These are phyloP conservation scores for Leuciscus idus DNA, from an alignment of 2,113 vertebrate species.

Conservation along the genomic window DNA sequence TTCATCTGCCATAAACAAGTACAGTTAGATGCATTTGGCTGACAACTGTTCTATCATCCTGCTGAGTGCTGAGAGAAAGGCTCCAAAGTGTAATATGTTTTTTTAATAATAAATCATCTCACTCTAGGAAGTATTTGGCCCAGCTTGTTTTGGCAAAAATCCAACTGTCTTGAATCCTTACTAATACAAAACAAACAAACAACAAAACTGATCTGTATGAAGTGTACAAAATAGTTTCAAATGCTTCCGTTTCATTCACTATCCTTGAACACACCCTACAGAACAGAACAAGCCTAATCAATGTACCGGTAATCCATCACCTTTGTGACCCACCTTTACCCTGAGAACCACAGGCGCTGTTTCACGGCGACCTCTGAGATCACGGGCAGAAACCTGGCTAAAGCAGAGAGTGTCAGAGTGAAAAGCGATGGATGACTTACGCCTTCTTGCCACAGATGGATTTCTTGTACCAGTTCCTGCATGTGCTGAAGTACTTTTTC, in stretches of 20 bases:
- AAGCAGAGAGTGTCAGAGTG: neutral
- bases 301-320: constrained; percentile 4
- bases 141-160: constrained; percentile 1
- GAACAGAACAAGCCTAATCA: neutral
- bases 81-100: neutral
- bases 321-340: neutral
- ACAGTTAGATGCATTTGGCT: neutral
- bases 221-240: neutral
- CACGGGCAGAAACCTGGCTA: neutral
- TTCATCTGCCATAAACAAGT: constrained; percentile 16
- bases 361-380: neutral
- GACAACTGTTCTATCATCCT: neutral
- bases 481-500: constrained; percentile 98
- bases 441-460: constrained; percentile 94
- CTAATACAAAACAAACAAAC: neutral
- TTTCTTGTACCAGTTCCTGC: constrained; percentile 94
- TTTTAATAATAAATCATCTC: neutral
- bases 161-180: neutral
- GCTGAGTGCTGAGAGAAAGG: neutral
- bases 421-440: constrained; percentile 81
- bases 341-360: neutral
- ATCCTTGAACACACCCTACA: neutral
- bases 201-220: neutral
- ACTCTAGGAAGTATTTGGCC: neutral
- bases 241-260: neutral